Evolutionary conservation across 2,888 invertebrate genomes (phyloP), one percentile per base, ranked within the genome.

Genomic region (Sarcophaga subvicina): DNA sequence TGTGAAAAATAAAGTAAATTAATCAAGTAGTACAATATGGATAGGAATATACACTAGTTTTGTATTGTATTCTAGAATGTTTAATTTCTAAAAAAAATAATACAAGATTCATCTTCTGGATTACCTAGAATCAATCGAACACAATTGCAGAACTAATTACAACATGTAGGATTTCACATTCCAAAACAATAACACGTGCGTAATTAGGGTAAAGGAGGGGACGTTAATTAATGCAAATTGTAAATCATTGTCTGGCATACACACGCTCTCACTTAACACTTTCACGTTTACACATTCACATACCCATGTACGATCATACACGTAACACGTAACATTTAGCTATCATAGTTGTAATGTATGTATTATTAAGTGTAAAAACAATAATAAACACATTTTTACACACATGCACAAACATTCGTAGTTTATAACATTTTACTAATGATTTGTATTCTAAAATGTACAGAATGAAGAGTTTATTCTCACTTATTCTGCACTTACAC

Each of bases 191-290:
- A 87, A 82, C 84, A 88, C 88, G 87, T 84, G 84, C 83, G 86
- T 83, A 88, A 88, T 89, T 88, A 89, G 82, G 37, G 45, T 75
- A 76, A 79, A 81, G 67, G 66, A 54, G 17, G 72, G 83, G 78
- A 85, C 85, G 87, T 88, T 89, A 89, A 89, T 89, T 89, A 89
- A 84, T 85, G 86, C 87, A 89, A 88, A 89, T 89, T 88, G 87
- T 88, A 84, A 88, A 83, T 83, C 83, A 79, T 72, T 37, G 63
- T 49, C 69, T 76, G 59, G 67, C 64, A 75, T 54, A 67, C 27
- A 71, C 47, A 64, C 73, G 14, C 45, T 25, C 22, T 10, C 11
- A 22, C 11, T 60, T 20, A 59, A 71, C 54, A 60, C 72, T 62
- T 62, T 54, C 17, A 54, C 54, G 54, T 69, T 72, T 27, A 47